These are phyloP conservation scores for Drosophila sucinea DNA, from an alignment of 1,140 invertebrate species.

Conservation along the genomic window DNA sequence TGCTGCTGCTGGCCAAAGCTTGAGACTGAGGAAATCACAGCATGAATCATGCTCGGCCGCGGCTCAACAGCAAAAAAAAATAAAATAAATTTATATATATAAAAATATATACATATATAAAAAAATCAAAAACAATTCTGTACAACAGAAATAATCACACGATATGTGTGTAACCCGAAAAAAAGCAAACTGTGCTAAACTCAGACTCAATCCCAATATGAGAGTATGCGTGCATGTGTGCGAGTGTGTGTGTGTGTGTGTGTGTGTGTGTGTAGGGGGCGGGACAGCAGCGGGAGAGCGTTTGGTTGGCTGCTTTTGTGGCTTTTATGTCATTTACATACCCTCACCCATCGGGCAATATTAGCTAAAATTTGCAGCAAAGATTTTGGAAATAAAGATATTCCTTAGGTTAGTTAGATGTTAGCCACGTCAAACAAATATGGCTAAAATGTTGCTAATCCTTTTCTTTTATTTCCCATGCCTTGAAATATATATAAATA, in stretches of 20 bases:
- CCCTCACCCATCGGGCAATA: neutral
- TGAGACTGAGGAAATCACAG: slow-evolving; percentile 70
- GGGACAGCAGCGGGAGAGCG: slow-evolving; percentile 19
- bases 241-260: slow-evolving; percentile 16
- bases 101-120: slow-evolving; percentile 24
- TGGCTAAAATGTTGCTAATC: too few relatives aligned
- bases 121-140: slow-evolving; percentile 16
- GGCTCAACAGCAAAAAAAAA: slow-evolving; percentile 48
- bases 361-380: too few relatives aligned
- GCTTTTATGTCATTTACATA: slow-evolving; percentile 40
- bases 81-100: slow-evolving; percentile 18
- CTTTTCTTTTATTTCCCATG: too few relatives aligned
- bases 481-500: too few relatives aligned
- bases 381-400: too few relatives aligned
- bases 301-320: slow-evolving; percentile 30
- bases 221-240: slow-evolving; percentile 8
- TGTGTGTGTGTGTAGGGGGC: slow-evolving; percentile 7
- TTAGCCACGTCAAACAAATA: too few relatives aligned
- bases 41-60: slow-evolving; percentile 65
- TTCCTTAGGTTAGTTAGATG: too few relatives aligned
- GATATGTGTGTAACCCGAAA: slow-evolving; percentile 17
- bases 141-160: slow-evolving; percentile 65
- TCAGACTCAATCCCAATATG: slow-evolving; percentile 39
- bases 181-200: slow-evolving; percentile 55
- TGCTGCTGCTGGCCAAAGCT: slow-evolving; percentile 49